Evolutionary conservation across 1,140 invertebrate genomes (phyloP), one percentile per base, ranked within the genome.

Genomic region (Aplysia californica): DNA sequence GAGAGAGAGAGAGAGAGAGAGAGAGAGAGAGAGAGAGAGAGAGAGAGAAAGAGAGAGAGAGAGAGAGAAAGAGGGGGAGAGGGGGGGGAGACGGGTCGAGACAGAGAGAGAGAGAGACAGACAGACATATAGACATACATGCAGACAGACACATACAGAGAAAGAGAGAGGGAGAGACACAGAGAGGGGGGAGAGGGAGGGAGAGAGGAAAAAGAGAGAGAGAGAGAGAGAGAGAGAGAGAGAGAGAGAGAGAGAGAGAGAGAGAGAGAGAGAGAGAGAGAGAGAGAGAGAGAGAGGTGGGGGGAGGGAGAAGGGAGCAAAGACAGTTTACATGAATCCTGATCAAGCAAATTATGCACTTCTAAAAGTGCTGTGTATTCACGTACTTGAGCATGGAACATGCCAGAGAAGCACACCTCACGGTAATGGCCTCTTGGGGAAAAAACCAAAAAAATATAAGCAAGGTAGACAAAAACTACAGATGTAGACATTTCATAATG

Each of bases 371-470:
- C 77, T 15, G 73, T 79, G 58, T 68, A 67, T 26, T 75, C 67
- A 58, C 72, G 72, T 29, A 66, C 75, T 18, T 68, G 61, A 10
- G 80, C 74, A 72, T 79, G 66, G 2, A 85, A 75, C 31, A 85
- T 79, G 26, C 81, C n/a, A 4, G 87, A 86, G 29, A 80, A 80
- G 39, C 77, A 73, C 29, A 89, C 88, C 39, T 87, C 86, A 18
- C 81, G 83, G 72, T 84, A 88, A 77, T 88, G 87, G 59, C 4
- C 41, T 70, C 41, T 70, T 39, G 44, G 10, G 44, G 44, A n/a
- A 50, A 15, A n/a, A 50, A 15, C 10, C 44, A 50, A n/a, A n/a
- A n/a, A 50, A n/a, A 50, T n/a, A n/a, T 15, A 10, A 50, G n/a
- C 10, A 50, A n/a, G 44, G 44, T 50, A 10, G 10, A 50, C 44